Base-by-base conservation (phyloP, 2,888 invertebrate species). In the Lithophane socia region DNA sequence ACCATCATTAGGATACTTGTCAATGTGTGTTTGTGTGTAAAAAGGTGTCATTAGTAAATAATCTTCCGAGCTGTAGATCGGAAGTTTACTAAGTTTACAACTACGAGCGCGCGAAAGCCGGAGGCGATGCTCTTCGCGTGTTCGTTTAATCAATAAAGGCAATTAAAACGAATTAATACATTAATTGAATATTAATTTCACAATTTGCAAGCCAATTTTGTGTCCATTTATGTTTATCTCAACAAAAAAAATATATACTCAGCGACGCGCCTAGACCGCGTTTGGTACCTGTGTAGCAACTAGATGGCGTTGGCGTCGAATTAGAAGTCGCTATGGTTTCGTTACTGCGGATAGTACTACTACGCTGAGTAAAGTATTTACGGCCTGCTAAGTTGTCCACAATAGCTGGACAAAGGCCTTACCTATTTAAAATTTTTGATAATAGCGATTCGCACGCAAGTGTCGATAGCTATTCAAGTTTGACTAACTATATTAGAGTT, bases 241-340 rank as follows among this genome's bases (percentile, higher is more conserved):
- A 5, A 44, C 73, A 0, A 54, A 7, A 7, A 7, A 7, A 7
- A n/a, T 16, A 8, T 16, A 42, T 12, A 5, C 4, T n/a, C 5
- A 7, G 13, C 8, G 9, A 1, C 5, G 9, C 18, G n/a, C 2
- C 9, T 10, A 13, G 2, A 21, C 16, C 9, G n/a, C 5, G 18
- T 54, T 75, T 75, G 64, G 63, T 61, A 47, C 52, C 2, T 2
- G 18, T 21, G n/a, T 54, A 63, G 9, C 12, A 47, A 61, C 77
- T 77, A 77, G 77, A 77, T 77, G 77, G 77, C 77, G 77, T 54
- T 76, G 76, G 47, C 24, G 73, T 74, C 74, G 60, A 61, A 74
- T 61, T 74, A 74, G 74, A 74, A 73, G 44, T 63, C 54, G 77
- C 77, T 76, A 77, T 76, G 44, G 77, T 77, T 77, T 76, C 24